Evolutionary conservation across 2,888 invertebrate genomes (phyloP).

Genomic region (Eledone cirrhosa): DNA sequence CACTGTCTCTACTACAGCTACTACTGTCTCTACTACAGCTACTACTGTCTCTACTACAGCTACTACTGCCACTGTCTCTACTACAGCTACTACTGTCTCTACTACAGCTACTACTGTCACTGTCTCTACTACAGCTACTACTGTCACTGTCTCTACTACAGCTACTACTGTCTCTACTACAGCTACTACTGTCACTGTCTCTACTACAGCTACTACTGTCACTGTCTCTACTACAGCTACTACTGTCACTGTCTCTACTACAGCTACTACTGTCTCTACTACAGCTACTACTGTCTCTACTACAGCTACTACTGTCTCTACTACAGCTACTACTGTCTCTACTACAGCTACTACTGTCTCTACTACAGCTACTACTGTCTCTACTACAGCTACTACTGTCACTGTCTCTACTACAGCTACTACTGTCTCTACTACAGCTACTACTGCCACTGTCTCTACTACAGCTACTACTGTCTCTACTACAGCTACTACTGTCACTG

Average conservation of each 20-base stretch:
- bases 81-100: too few relatives aligned
- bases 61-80: too few relatives aligned
- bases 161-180: neutral
- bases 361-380: neutral
- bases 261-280: neutral
- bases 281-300: neutral
- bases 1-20: neutral
- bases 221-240: neutral
- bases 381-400: conserved; percentile 14
- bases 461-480: neutral
- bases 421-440: neutral
- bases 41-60: too few relatives aligned
- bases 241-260: neutral
- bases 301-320: neutral
- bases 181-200: neutral
- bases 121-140: neutral
- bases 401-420: neutral
- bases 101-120: conserved; percentile 16
- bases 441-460: too few relatives aligned
- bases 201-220: neutral
- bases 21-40: conserved; percentile 4
- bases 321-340: neutral
- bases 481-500: conserved; percentile 9
- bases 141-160: neutral
- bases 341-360: neutral